Conservation (phyloP, 2,888 invertebrate genomes). For the Monochamus alternatus region DNA sequence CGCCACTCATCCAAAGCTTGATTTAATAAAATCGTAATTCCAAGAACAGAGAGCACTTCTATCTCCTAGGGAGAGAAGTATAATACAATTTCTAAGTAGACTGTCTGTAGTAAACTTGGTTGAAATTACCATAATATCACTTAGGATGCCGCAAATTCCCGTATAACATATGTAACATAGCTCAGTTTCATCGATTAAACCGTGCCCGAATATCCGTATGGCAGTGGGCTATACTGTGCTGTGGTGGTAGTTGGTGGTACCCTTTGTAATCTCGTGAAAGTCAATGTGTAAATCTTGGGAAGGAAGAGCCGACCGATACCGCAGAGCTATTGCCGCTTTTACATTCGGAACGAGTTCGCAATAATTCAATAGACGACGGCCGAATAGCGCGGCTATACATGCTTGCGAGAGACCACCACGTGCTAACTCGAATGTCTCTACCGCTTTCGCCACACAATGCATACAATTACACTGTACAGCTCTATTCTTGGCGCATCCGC, state of each 20-base stretch:
- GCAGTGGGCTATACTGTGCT: slow-evolving; percentile 21
- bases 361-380: slow-evolving; percentile 56
- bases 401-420: slow-evolving; percentile 23
- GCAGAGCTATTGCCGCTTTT: slow-evolving; percentile 36
- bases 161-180: slow-evolving; percentile 47
- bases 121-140: slow-evolving; percentile 50
- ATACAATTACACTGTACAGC: neutral
- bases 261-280: slow-evolving; percentile 37
- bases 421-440: slow-evolving; percentile 22
- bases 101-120: slow-evolving; percentile 40
- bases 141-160: slow-evolving; percentile 48
- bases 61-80: slow-evolving; percentile 20
- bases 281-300: slow-evolving; percentile 39
- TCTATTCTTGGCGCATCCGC: slow-evolving; percentile 22
- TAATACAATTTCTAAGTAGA: slow-evolving; percentile 43
- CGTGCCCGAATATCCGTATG: slow-evolving; percentile 22
- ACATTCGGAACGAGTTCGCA: slow-evolving; percentile 55
- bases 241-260: slow-evolving; percentile 34
- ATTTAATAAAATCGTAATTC: slow-evolving; percentile 19
- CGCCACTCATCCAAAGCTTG: neutral
- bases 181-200: slow-evolving; percentile 46
- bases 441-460: slow-evolving; percentile 6
- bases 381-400: slow-evolving; percentile 24
- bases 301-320: slow-evolving; percentile 33
- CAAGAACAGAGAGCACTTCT: slow-evolving; percentile 18